phyloP scores from a whole-genome alignment of 2,113 vertebrate genomes.

The Passer montanus region DNA sequence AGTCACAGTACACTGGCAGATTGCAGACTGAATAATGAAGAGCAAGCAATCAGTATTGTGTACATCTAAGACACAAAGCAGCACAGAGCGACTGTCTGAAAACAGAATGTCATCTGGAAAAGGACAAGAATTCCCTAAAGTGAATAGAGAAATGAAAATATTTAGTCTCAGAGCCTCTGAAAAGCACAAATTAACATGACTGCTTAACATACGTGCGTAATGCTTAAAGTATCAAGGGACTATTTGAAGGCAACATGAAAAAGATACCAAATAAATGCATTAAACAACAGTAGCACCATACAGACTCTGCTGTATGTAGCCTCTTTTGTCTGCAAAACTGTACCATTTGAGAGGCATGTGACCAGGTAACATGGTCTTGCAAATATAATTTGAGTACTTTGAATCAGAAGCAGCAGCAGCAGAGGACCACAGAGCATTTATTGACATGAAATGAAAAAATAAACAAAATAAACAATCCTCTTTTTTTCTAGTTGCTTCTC shows the following conservation, averaged over 20 bases:
- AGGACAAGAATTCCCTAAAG: slow-evolving; percentile 25
- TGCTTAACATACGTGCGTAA: not conserved
- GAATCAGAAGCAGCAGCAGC: not conserved
- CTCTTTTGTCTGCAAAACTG: not conserved
- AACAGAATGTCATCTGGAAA: not conserved
- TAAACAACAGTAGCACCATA: not conserved
- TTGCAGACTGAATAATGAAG: not conserved
- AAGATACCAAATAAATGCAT: not conserved
- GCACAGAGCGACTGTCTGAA: not conserved
- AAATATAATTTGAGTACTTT: not conserved
- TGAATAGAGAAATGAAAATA: slow-evolving; percentile 9
- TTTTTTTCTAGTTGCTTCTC: not conserved
- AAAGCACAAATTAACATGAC: slow-evolving; percentile 16
- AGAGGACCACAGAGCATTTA: not conserved
- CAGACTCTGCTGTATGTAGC: not conserved
- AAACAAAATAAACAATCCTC: not conserved
- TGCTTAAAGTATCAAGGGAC: not conserved
- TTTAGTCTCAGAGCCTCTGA: not conserved
- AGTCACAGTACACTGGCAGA: not conserved
- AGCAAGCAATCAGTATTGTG: not conserved
- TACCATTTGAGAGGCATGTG: not conserved
- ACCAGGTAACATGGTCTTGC: not conserved
- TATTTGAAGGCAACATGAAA: not conserved
- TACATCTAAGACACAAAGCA: not conserved
- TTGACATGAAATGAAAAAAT: not conserved